Base-by-base conservation (phyloP, 2,797 vertebrate species). In the Hemibagrus guttatus region DNA sequence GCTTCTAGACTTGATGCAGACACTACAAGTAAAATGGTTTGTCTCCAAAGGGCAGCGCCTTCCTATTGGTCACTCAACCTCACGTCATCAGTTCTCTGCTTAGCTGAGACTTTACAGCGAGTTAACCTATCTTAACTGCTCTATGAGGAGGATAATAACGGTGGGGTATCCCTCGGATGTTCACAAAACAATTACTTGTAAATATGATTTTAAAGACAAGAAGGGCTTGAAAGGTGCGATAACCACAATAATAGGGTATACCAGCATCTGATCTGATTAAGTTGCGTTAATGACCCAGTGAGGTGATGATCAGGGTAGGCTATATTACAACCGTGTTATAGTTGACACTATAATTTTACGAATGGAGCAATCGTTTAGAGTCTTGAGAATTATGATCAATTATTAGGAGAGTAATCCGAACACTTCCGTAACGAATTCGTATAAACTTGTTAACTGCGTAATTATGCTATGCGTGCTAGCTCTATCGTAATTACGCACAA, bases 11-110 rank as follows among this genome's bases (percentile, higher is more conserved):
- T 97, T 95, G 95, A 96, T 97, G 96, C 96, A 97, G 96, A 96
- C 96, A 96, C 97, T 97, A 95, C 96, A 96, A 97, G 97, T 97
- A 97, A 97, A 98, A 97, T 97, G 97, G 97, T 97, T 98, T 96
- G 96, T 96, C 97, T 98, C 96, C 96, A 97, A 97, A 98, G 97
- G 98, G 97, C 97, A 98, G 97, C 96, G 97, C 96, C 96, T 97
- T 94, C 96, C 96, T 94, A 99, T 99, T 99, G 98, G 98, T 97
- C 97, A 97, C 94, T 95, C 95, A 93, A 92, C 94, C 95, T 94
- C 96, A 97, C 98, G 97, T 99, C 98, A 98, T 97, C 95, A 95
- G 92, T 94, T 95, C 94, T 94, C 94, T 94, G 95, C 93, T 95
- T 95, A 95, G 94, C 95, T 93, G 95, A 96, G 96, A 95, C 95